phyloP scores from a whole-genome alignment of 2,113 vertebrate species.

The Hippoglossus stenolepis region DNA sequence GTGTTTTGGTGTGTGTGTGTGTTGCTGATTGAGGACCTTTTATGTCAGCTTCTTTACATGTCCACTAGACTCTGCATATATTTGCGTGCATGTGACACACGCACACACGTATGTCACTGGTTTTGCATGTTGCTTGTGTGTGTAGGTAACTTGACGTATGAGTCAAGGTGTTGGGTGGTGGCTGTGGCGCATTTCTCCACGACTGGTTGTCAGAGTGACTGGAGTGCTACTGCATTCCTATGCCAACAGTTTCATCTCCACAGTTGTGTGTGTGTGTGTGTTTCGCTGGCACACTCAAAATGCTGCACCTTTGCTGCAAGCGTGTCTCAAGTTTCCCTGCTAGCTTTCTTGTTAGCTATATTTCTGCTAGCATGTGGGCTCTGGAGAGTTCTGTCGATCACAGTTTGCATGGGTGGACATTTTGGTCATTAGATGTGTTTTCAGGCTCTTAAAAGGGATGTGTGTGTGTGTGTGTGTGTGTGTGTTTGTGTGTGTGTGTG shows the following conservation, averaged over 20 bases:
- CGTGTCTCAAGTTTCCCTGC: constrained; percentile 34
- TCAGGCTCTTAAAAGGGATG: constrained; percentile 4
- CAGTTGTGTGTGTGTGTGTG: neutral
- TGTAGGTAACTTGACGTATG: constrained; percentile 49
- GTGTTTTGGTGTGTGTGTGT: constrained; percentile 58
- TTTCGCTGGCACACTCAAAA: constrained; percentile 2
- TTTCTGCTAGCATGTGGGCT: constrained; percentile 35
- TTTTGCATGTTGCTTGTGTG: constrained; percentile 19
- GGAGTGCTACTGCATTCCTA: constrained; percentile 50
- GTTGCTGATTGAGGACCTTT: neutral
- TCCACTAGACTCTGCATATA: constrained; percentile 2
- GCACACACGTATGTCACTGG: neutral
- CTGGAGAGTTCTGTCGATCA: constrained; percentile 37
- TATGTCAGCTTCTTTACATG: constrained; percentile 2
- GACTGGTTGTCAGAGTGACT: constrained; percentile 62
- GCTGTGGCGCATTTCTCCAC: constrained; percentile 70
- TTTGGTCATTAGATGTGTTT: constrained; percentile 17
- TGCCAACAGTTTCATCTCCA: constrained; percentile 56
- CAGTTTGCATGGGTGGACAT: constrained; percentile 22
- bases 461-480: constrained; percentile 1
- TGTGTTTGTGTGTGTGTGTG: neutral
- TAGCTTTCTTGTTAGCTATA: constrained; percentile 18
- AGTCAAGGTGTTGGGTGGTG: constrained; percentile 72
- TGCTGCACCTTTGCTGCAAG: constrained; percentile 15
- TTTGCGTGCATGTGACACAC: constrained; percentile 2